phyloP scores from a whole-genome alignment of 1,140 invertebrate species.

The Radopholus similis region DNA sequence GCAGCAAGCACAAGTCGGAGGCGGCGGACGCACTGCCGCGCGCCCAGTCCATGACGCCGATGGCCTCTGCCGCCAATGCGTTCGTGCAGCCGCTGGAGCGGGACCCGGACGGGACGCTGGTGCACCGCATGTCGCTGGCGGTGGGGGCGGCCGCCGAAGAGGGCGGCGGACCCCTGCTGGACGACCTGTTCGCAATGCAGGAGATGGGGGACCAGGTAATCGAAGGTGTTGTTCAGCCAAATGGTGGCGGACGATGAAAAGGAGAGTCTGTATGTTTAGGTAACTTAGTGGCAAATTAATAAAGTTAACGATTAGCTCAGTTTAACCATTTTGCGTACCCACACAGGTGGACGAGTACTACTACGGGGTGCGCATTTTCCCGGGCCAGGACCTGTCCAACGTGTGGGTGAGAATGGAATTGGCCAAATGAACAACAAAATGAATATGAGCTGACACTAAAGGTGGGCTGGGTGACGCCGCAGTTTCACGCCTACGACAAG shows the following conservation, averaged over 20 bases:
- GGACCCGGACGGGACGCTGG: conserved; percentile 9
- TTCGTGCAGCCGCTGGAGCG: background rate
- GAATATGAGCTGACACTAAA: no score
- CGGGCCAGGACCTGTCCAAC: conserved; percentile 81
- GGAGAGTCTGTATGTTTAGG: no score
- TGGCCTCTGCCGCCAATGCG: background rate
- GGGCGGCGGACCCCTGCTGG: conserved; percentile 24
- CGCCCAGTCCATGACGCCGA: conserved; percentile 1
- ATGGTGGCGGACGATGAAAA: no score
- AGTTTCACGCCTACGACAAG: conserved; percentile 68
- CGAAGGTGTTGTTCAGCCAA: no score
- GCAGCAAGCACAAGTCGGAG: conserved; percentile 2
- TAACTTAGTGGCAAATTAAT: no score
- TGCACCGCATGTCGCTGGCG: conserved; percentile 27
- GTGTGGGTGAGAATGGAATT: no score
- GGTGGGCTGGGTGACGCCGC: conserved; percentile 99
- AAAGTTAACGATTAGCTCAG: no score
- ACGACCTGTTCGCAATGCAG: conserved; percentile 61
- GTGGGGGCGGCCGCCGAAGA: background rate
- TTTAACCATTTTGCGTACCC: no score
- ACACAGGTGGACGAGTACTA: conserved; percentile 71
- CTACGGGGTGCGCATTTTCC: conserved; percentile 72
- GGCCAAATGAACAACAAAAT: no score
- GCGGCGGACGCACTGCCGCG: background rate
- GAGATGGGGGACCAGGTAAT: conserved; percentile 67